phyloP scores from a whole-genome alignment of 2,888 invertebrate species.

The Orthosia gothica region DNA sequence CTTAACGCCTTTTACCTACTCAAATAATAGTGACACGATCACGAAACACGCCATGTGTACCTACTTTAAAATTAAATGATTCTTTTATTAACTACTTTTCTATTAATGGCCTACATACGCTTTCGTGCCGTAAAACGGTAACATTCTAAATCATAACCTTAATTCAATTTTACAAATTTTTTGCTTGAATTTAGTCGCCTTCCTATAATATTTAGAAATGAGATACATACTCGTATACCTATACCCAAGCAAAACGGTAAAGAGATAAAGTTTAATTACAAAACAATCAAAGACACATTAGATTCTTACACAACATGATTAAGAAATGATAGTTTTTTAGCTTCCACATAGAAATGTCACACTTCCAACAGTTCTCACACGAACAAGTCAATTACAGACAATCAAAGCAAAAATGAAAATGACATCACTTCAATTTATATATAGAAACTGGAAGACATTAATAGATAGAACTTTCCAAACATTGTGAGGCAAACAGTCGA shows the following conservation, averaged over 20 bases:
- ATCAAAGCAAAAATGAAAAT: slow-evolving; percentile 48
- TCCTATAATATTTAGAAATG: background rate
- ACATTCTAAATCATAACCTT: too few species aligned
- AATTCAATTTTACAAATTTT: background rate
- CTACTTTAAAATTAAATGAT: slow-evolving; percentile 2
- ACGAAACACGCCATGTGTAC: slow-evolving; percentile 30
- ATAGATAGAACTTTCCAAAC: slow-evolving; percentile 58
- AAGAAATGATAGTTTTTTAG: slow-evolving; percentile 2
- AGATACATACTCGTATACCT: too few species aligned
- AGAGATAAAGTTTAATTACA: background rate
- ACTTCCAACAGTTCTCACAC: slow-evolving; percentile 15
- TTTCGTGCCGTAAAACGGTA: too few species aligned
- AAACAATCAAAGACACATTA: background rate
- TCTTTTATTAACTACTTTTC: background rate
- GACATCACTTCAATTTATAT: slow-evolving; percentile 29
- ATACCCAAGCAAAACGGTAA: background rate
- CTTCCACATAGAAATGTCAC: background rate
- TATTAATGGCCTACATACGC: too few species aligned
- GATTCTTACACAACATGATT: background rate
- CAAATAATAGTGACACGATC: slow-evolving; percentile 42
- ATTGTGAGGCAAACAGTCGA: slow-evolving; percentile 57
- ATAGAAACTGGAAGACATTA: slow-evolving; percentile 43
- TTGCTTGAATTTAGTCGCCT: background rate
- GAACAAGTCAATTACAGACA: slow-evolving; percentile 35
- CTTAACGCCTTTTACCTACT: slow-evolving; percentile 32